Base-by-base conservation (phyloP, 2,797 vertebrate species). In the Mionectes olivaceus region DNA sequence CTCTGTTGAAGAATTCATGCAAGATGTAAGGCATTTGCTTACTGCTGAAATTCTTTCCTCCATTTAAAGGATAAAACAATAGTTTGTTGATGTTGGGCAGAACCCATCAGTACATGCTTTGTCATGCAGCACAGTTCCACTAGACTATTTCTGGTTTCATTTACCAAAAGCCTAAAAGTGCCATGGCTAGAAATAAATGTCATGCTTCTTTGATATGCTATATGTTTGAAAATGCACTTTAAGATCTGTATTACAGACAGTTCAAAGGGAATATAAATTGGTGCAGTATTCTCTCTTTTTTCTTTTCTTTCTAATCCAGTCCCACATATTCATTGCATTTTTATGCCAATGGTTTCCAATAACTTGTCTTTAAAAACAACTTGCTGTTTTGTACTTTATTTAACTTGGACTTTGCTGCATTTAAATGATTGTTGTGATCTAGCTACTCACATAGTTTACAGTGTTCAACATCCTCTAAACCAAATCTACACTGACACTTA, bases 141-240 rank as follows among this genome's bases (percentile, higher is more conserved):
- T 69, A 53, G 65, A 52, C 70, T 86, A 9, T 87, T 95, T 64
- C 47, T 89, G 49, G 57, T 93, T 50, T 94, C 47, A 25, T 55
- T 89, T 86, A 64, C 90, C 81, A 76, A 90, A 77, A 92, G 35
- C 75, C 79, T 89, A 47, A 46, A 94, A 90, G 33, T 92, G 60
- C 55, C 64, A 65, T 64, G 44, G 68, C 76, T 95, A 88, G 94
- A 91, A 95, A 87, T 91, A 89, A 91, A 68, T 70, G 41, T 79
- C 90, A 35, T 95, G 35, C 22, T 81, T 88, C 93, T 97, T 95
- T 94, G 86, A 94, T 96, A 78, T 86, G 81, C 84, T 86, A 4
- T 93, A 88, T 88, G 64, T 96, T 95, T 97, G 96, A 95, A 94
- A 96, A 94, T 86, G 83, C 88, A 88, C 70, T 94, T 91, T 92